Evolutionary conservation across 2,888 invertebrate genomes (phyloP), one percentile per base, ranked within the genome.

Genomic region (Aproaerema taeniolella): DNA sequence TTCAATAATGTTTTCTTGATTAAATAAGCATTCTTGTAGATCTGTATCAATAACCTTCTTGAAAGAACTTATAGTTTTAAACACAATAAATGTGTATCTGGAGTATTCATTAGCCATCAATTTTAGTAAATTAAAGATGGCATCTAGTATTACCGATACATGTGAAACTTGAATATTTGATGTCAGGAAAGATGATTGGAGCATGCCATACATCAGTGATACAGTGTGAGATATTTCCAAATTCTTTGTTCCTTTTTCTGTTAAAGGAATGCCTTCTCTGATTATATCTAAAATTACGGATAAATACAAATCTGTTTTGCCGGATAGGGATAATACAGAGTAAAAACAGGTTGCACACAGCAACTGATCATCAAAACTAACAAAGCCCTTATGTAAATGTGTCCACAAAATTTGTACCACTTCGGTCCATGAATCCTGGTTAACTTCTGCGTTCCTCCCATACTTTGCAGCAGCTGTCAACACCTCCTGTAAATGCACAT

Each of bases 81-180:
- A 88, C 28, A 76, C 72, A 32, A 88, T 70, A 46, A 82, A 88
- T 45, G 88, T 88, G 48, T 79, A 75, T 53, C 72, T 74, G n/a
- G 88, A 85, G 51, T 90, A 90, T 45, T 78, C 63, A 81, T 81
- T 76, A 58, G 83, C 68, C 77, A 76, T 59, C 31, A 54, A 10
- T 44, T 67, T 45, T 49, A 75, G 48, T 55, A 78, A 49, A 55
- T 67, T 41, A 66, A 87, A 55, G 44, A 64, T 47, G 36, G 46
- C 41, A 41, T 57, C 45, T 46, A 85, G 51, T 50, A 74, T 42
- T 16, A 45, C 36, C 11, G 36, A 25, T 25, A 69, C 29, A 42
- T 42, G 47, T 13, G 42, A 14, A 20, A 42, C n/a, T 35, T 57
- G 42, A n/a, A n/a, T 32, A 31, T 50, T 51, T 28, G 62, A 55